Conservation (phyloP, 35 echinoderm and acorn worm genomes). For the Eucidaris tribuloides region DNA sequence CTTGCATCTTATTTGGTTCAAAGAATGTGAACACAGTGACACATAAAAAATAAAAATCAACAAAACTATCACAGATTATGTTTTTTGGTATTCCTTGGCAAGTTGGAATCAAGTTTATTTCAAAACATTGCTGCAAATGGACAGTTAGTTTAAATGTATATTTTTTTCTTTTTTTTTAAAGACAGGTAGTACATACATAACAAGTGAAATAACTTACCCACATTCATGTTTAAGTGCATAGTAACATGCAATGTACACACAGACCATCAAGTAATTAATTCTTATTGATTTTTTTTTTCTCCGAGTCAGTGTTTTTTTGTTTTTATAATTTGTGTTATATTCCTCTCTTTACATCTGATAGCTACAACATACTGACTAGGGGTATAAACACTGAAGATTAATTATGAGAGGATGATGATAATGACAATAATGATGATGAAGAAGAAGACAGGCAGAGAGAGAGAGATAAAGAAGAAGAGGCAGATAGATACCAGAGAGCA, state of each 20-base stretch:
- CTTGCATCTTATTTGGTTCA: not conserved
- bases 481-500: not conserved
- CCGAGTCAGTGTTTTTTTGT: not conserved
- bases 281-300: not conserved
- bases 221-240: slow-evolving; percentile 20
- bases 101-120: slow-evolving; percentile 32
- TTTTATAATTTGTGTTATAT: not conserved
- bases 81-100: slow-evolving; percentile 28
- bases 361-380: not conserved
- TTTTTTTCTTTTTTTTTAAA: slow-evolving; percentile 7
- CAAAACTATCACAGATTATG: slow-evolving; percentile 2
- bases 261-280: slow-evolving; percentile 16
- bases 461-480: not conserved
- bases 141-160: slow-evolving; percentile 38
- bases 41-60: slow-evolving; percentile 8
- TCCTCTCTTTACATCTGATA: not conserved
- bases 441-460: not conserved
- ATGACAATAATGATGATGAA: not conserved
- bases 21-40: not conserved
- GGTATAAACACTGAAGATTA: not conserved
- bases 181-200: slow-evolving; percentile 33
- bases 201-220: slow-evolving; percentile 21
- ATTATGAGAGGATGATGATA: slow-evolving; percentile 8
- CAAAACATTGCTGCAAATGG: slow-evolving; percentile 40
- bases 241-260: slow-evolving; percentile 17